phyloP scores from a whole-genome alignment of 2,797 vertebrate species.

The Melanogrammus aeglefinus region DNA sequence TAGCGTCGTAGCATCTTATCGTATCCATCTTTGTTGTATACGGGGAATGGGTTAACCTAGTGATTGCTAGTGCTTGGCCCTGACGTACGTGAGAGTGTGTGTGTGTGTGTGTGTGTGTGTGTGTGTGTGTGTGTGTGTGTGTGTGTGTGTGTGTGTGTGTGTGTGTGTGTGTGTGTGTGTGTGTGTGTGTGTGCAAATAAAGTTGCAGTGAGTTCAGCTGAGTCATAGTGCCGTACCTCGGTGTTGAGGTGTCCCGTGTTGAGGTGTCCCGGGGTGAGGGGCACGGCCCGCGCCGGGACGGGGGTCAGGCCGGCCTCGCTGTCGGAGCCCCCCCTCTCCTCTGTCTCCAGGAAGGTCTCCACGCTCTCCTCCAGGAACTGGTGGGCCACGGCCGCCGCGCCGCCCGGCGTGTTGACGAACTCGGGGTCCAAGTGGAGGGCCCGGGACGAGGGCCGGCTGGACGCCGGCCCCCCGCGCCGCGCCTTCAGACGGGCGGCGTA shows the following conservation, averaged over 20 bases:
- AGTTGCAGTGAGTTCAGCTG: too few relatives aligned
- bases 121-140: too few relatives aligned
- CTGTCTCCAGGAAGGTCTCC: constrained; percentile 69
- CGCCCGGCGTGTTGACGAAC: constrained; percentile 65
- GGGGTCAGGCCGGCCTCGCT: constrained; percentile 58
- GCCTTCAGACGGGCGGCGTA: constrained; percentile 68
- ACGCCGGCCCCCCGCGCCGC: constrained; percentile 39
- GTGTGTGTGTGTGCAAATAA: background rate
- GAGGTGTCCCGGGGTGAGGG: constrained; percentile 44
- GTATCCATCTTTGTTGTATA: too few relatives aligned
- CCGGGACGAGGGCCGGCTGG: constrained; percentile 55
- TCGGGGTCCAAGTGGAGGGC: constrained; percentile 72
- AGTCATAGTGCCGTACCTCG: constrained; percentile 44
- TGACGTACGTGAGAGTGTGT: too few relatives aligned
- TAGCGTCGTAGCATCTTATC: too few relatives aligned
- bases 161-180: too few relatives aligned
- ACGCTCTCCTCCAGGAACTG: constrained; percentile 62
- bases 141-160: too few relatives aligned
- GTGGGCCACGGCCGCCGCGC: constrained; percentile 11
- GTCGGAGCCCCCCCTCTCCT: constrained; percentile 57
- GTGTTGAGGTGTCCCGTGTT: constrained; percentile 49
- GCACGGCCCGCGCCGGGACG: constrained; percentile 54
- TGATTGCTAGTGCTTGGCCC: too few relatives aligned
- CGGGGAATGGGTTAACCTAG: too few relatives aligned
- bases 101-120: too few relatives aligned